Evolutionary conservation across 2,113 vertebrate species (phyloP).

Genomic region (Fregata magnificens): DNA sequence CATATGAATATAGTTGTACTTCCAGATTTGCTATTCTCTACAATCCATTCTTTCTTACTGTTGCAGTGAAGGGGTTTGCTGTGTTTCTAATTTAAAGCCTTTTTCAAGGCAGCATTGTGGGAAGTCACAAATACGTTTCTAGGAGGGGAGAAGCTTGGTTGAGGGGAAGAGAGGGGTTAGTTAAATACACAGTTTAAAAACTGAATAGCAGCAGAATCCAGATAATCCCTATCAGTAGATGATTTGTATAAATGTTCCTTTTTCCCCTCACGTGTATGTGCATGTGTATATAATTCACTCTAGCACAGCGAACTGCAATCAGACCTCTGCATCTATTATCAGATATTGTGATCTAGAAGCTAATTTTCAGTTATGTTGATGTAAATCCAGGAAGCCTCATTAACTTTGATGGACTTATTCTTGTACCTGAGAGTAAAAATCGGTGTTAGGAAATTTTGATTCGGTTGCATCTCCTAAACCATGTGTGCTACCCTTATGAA

Average conservation of each 20-base stretch:
- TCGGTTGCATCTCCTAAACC: not conserved
- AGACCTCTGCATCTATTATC: conserved; percentile 37
- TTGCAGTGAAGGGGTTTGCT: conserved; percentile 30
- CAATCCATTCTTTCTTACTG: conserved; percentile 22
- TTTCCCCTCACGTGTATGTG: not conserved
- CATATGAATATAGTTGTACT: conserved; percentile 26
- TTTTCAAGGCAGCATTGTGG: not conserved
- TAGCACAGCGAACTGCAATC: conserved; percentile 19
- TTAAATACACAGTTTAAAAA: conserved; percentile 31
- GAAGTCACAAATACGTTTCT: conserved; percentile 27
- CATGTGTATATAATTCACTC: conserved; percentile 12
- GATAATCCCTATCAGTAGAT: not conserved
- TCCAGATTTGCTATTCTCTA: conserved; percentile 27
- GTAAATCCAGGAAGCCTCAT: conserved; percentile 44
- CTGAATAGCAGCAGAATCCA: conserved; percentile 33
- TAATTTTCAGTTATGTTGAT: conserved; percentile 42
- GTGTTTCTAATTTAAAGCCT: conserved; percentile 21
- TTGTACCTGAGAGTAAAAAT: conserved; percentile 9
- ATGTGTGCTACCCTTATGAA: not conserved
- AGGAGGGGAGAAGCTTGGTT: not conserved
- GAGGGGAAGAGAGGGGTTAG: not conserved
- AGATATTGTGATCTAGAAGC: conserved; percentile 33
- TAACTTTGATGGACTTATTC: conserved; percentile 39
- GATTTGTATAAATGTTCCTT: conserved; percentile 19
- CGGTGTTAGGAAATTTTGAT: not conserved